Conservation (phyloP, 2,113 vertebrate species). For the Zapus hudsonius region DNA sequence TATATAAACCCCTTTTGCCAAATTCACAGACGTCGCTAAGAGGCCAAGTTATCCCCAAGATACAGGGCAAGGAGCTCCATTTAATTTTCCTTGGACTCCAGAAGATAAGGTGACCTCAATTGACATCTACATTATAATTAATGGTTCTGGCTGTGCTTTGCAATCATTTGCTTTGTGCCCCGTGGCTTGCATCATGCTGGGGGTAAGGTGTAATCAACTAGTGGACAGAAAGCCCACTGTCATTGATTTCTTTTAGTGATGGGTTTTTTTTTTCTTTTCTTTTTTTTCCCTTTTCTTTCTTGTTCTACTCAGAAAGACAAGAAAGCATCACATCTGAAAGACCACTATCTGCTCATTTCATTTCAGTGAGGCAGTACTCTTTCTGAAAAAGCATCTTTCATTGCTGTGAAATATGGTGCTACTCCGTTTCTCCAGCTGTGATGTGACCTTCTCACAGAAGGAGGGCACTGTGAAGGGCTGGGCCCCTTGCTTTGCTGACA, state of each 20-base stretch:
- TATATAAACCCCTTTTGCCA: background rate
- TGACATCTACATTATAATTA: background rate
- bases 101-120: background rate
- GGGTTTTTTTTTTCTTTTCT: background rate
- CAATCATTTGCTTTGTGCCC: background rate
- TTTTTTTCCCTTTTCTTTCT: no score
- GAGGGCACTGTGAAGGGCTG: conserved; percentile 21
- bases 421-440: conserved; percentile 54
- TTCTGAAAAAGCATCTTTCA: conserved; percentile 30
- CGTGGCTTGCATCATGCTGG: background rate
- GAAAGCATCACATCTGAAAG: conserved; percentile 15
- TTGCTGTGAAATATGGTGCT: conserved; percentile 30
- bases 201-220: background rate
- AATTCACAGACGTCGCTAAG: background rate
- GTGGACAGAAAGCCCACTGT: background rate
- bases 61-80: background rate
- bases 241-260: background rate
- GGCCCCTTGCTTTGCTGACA: background rate
- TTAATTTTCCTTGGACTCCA: conserved; percentile 22
- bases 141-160: background rate
- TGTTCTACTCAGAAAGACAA: background rate
- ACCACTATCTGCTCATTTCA: conserved; percentile 50
- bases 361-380: background rate
- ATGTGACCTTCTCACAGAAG: conserved; percentile 58
- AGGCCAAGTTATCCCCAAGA: background rate